Evolutionary conservation across 2,797 vertebrate genomes (phyloP).

Genomic region (Anas acuta): DNA sequence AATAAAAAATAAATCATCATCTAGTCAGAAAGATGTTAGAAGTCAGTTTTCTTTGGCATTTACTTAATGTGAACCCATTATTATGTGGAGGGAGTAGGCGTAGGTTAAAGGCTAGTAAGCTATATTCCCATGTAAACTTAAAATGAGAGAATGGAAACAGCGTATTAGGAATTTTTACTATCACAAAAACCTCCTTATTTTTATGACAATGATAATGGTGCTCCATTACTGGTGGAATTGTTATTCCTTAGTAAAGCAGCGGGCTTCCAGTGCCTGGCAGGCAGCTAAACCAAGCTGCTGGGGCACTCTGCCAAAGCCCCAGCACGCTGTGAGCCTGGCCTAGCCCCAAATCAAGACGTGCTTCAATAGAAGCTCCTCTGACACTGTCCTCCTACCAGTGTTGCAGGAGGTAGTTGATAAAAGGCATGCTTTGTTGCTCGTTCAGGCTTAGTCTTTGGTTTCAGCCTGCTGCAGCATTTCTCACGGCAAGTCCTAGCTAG

Average conservation of each 20-base stretch:
- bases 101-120: conserved; percentile 31
- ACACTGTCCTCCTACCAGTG: not conserved
- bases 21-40: not conserved
- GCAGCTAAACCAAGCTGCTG: not conserved
- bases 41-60: conserved; percentile 61
- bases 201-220: not conserved
- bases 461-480: not conserved
- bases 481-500: not conserved
- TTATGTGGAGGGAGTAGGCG: conserved; percentile 17
- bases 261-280: not conserved
- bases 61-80: conserved; percentile 14
- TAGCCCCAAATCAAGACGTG: not conserved
- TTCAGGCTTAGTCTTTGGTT: not conserved
- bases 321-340: not conserved
- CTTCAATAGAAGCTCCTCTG: not conserved
- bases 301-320: not conserved
- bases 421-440: not conserved
- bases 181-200: not conserved
- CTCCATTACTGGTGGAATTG: not conserved
- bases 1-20: conserved; percentile 45
- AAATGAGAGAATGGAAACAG: not conserved
- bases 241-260: not conserved
- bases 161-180: not conserved
- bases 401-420: not conserved
- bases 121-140: conserved; percentile 11